Evolutionary conservation across 2,888 invertebrate species (phyloP).

Genomic region (Drosophila atroscutellata): DNA sequence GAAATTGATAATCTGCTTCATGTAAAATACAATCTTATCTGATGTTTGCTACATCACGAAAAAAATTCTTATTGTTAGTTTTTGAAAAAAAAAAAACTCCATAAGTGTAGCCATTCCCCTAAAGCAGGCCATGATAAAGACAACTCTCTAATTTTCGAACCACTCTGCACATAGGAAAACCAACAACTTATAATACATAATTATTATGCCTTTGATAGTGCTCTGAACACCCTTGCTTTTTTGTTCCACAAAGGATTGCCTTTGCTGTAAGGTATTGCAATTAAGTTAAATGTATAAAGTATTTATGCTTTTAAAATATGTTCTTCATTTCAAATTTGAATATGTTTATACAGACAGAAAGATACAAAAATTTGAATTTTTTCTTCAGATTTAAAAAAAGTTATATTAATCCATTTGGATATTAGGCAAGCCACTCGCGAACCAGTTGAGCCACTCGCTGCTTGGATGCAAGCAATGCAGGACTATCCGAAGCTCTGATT

Average conservation of each 20-base stretch:
- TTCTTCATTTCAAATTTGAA: neutral
- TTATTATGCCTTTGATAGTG: neutral
- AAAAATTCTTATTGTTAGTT: neutral
- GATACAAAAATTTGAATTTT: neutral
- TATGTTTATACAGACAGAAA: neutral
- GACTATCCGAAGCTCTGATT: conserved; percentile 66
- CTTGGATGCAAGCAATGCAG: conserved; percentile 68
- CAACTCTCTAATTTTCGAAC: neutral
- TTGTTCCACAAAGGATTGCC: neutral
- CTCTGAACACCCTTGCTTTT: neutral
- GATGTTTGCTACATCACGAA: neutral
- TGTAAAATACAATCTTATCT: neutral
- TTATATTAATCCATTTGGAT: neutral
- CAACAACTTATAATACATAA: rapidly evolving
- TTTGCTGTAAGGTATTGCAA: neutral
- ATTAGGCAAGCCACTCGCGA: conserved; percentile 64
- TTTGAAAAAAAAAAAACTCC: neutral
- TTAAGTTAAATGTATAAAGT: neutral
- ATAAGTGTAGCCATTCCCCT: neutral
- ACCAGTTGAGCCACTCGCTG: conserved; percentile 59
- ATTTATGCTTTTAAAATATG: neutral
- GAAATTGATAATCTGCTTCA: neutral
- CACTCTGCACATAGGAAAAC: neutral
- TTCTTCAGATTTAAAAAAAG: neutral
- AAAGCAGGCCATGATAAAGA: neutral